Percentiles rank a stretch among this genome's conserved stretches.
These are phyloP conservation scores for Mythimna albipuncta DNA, from an alignment of 2,888 invertebrate species.

Conservation along the genomic window DNA sequence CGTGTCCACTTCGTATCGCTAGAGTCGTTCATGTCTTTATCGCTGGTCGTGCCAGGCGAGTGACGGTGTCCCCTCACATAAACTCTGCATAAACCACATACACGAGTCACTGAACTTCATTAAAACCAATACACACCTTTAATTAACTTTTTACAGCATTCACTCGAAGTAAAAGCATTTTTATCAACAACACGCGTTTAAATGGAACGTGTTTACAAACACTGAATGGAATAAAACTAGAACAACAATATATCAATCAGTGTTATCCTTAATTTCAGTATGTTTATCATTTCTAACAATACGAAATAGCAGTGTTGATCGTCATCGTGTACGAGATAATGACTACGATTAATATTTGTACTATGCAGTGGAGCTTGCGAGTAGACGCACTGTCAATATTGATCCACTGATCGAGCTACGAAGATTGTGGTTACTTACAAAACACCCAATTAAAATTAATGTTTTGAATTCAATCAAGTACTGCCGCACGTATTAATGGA, in stretches of 20 bases:
- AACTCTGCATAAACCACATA: slow-evolving; percentile 58
- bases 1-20: slow-evolving; percentile 69
- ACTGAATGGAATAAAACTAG: slow-evolving; percentile 19
- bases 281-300: slow-evolving; percentile 44
- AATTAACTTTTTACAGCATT: slow-evolving; percentile 40
- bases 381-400: slow-evolving; percentile 38
- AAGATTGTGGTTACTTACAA: slow-evolving; percentile 17
- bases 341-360: slow-evolving; percentile 40
- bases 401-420: slow-evolving; percentile 19
- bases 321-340: slow-evolving; percentile 41
- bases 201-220: slow-evolving; percentile 28
- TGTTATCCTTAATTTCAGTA: slow-evolving; percentile 45
- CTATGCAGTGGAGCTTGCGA: slow-evolving; percentile 23
- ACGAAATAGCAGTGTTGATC: slow-evolving; percentile 36
- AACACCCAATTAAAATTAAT: slow-evolving; percentile 21
- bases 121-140: slow-evolving; percentile 42
- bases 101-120: slow-evolving; percentile 64
- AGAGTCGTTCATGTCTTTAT: slow-evolving; percentile 70
- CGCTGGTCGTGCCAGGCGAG: slow-evolving; percentile 68
- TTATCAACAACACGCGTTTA: slow-evolving; percentile 16
- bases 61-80: slow-evolving; percentile 59
- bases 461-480: slow-evolving; percentile 13
- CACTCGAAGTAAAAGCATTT: slow-evolving; percentile 25
- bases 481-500: slow-evolving; percentile 11
- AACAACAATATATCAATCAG: slow-evolving; percentile 22